Evolutionary conservation across 2,113 vertebrate species (phyloP).

Genomic region (Bostrychus sinensis): DNA sequence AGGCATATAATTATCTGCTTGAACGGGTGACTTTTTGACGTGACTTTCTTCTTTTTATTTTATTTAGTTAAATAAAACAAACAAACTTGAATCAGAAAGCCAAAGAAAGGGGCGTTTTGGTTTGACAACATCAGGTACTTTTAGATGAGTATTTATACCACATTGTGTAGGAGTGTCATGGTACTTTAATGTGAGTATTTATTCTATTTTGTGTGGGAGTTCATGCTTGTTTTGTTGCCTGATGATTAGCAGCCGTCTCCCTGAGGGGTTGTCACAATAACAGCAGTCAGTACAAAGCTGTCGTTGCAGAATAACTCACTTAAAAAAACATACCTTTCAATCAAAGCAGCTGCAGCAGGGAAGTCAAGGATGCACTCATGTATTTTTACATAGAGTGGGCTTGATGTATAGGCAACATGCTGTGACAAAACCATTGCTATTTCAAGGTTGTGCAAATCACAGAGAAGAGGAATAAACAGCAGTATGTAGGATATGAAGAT

Average conservation of each 20-base stretch:
- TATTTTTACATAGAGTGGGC: background rate
- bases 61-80: too few species aligned
- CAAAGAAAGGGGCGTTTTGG: background rate
- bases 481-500: too few species aligned
- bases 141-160: background rate
- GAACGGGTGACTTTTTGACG: too few species aligned
- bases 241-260: conserved; percentile 3
- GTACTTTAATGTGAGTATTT: background rate
- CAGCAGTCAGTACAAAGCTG: background rate
- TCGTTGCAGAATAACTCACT: background rate
- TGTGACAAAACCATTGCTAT: background rate
- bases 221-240: background rate
- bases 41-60: too few species aligned
- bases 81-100: conserved; percentile 23
- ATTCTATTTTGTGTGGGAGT: background rate
- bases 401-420: background rate
- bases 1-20: too few species aligned
- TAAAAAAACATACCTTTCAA: conserved; percentile 2
- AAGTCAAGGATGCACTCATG: background rate
- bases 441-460: too few species aligned
- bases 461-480: too few species aligned
- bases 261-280: conserved; percentile 1
- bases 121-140: background rate
- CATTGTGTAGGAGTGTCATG: background rate
- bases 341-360: background rate